A percentile compares a stretch with the other conserved stretches of the same genome.
phyloP scores from a whole-genome alignment of 2,113 vertebrate species.

The Aphyosemion australe region DNA sequence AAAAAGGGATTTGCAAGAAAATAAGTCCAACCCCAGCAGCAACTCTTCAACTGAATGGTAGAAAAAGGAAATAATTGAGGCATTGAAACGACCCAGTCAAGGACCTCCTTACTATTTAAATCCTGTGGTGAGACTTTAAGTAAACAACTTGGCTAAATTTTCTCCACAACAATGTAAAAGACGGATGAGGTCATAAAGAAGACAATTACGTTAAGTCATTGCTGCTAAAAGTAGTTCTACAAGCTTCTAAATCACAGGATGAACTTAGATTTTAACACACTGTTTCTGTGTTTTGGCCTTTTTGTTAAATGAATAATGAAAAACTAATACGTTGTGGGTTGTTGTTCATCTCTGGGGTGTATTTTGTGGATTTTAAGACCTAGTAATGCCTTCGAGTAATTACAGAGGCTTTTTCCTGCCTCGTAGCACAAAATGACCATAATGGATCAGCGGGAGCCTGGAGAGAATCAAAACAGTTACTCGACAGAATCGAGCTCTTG shows the following conservation, averaged over 20 bases:
- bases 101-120: neutral
- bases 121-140: neutral
- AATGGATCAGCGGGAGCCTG: neutral
- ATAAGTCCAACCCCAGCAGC: neutral
- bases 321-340: neutral
- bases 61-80: neutral
- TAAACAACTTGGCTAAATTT: neutral
- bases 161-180: neutral
- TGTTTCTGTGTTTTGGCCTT: neutral
- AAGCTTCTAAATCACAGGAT: neutral
- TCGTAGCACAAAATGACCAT: neutral
- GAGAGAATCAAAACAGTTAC: slow-evolving; percentile 11
- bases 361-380: neutral
- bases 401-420: neutral
- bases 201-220: slow-evolving; percentile 3
- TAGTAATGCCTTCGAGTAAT: neutral
- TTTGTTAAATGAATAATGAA: neutral
- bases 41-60: neutral
- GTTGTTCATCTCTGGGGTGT: neutral
- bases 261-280: neutral
- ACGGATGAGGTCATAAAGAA: neutral
- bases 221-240: neutral
- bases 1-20: too few relatives aligned
- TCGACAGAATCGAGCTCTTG: neutral
- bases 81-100: too few relatives aligned